A percentile compares a stretch with the other conserved stretches of the same genome.
Conservation (phyloP, 2,797 vertebrate species). For the Rhabdophis nuchalis region DNA sequence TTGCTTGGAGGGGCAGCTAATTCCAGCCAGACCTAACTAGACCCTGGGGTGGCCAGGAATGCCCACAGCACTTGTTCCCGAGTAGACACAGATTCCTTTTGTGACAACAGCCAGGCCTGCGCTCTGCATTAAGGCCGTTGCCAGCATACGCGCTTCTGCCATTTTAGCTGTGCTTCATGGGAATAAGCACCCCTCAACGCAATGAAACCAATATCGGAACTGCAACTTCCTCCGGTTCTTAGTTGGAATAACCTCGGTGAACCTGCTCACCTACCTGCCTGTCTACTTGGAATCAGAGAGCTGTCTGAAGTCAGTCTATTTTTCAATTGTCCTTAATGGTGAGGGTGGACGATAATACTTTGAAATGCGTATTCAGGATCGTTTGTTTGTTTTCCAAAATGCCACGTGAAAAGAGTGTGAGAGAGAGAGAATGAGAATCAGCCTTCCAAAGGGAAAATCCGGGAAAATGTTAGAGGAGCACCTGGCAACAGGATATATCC, state of each 20-base stretch:
- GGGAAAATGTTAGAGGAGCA: not conserved
- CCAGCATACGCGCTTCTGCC: not conserved
- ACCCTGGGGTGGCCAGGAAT: not conserved
- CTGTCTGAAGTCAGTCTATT: not conserved
- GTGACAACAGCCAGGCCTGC: not conserved
- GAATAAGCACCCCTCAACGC: not conserved
- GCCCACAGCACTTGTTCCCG: not conserved
- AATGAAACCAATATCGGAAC: not conserved
- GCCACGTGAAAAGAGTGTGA: fast-evolving
- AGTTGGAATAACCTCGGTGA: not conserved
- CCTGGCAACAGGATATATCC: not conserved
- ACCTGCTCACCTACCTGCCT: not conserved
- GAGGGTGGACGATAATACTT: not conserved
- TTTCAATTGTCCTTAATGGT: not conserved
- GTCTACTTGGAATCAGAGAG: not conserved
- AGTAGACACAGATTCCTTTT: not conserved
- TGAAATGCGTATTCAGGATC: not conserved
- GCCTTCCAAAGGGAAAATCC: not conserved
- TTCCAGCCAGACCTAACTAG: not conserved
- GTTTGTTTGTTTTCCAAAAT: not conserved
- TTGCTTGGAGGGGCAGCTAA: not conserved
- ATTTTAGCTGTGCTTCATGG: not conserved
- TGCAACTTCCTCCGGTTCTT: not conserved
- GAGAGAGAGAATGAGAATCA: not conserved
- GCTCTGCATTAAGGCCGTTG: not conserved